A percentile compares a stretch with the other conserved stretches of the same genome.
Evolutionary conservation across 2,888 invertebrate species (phyloP).

Genomic region (Caenorhabditis auriculariae): DNA sequence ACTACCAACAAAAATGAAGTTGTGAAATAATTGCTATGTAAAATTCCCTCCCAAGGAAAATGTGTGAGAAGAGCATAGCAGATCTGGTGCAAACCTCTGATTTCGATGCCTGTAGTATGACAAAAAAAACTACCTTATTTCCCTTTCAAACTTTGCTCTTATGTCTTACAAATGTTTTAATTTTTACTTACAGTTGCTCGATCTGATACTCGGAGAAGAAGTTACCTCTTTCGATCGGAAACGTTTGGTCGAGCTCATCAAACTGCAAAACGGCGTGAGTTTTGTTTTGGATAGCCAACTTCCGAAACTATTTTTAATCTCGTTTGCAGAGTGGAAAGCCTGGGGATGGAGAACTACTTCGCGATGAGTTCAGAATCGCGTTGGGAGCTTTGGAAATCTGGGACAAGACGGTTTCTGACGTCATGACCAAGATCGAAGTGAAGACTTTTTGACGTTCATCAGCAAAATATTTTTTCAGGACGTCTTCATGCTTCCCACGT

Average conservation of each 20-base stretch:
- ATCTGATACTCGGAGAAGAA: conserved; percentile 77
- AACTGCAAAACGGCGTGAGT: conserved; percentile 29
- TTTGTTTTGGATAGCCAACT: not conserved
- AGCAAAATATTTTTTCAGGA: conserved; percentile 70
- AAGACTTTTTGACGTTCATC: not conserved
- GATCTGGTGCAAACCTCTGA: too few species aligned
- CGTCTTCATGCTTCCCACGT: conserved; percentile 90
- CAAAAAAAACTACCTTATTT: conserved; percentile 83
- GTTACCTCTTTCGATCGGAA: conserved; percentile 93
- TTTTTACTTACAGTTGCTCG: conserved; percentile 37
- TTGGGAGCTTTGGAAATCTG: conserved; percentile 87
- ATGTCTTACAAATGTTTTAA: conserved; percentile 65
- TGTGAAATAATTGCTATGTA: too few species aligned
- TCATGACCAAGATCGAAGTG: conserved; percentile 88
- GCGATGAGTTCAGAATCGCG: conserved; percentile 61
- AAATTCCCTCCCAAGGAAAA: too few species aligned
- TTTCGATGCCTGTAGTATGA: too few species aligned
- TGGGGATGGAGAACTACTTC: conserved; percentile 74
- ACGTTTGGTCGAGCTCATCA: conserved; percentile 87
- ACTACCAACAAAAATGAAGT: too few species aligned
- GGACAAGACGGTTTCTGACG: conserved; percentile 86
- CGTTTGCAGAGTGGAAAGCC: conserved; percentile 73
- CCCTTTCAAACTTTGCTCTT: conserved; percentile 88
- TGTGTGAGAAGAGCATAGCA: too few species aligned
- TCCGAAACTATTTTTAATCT: not conserved